Base-by-base conservation (phyloP, 1,140 invertebrate genomes). In the Eumeta japonica region DNA sequence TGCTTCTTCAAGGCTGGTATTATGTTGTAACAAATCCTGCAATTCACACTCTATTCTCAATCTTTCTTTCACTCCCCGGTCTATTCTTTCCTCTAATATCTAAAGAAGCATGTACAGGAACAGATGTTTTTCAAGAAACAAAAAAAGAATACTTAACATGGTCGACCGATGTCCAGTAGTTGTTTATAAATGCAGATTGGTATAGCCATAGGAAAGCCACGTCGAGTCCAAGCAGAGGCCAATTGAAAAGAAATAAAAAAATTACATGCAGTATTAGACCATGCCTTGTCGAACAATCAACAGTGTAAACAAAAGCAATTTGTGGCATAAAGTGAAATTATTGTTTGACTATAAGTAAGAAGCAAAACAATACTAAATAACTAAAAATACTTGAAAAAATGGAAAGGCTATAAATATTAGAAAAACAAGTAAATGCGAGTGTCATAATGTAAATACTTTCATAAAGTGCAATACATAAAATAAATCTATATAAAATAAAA, bases 1-100 rank as follows among this genome's bases (percentile, higher is more conserved):
- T 47, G 78, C 79, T 3, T 75, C 68, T 53, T 84, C 82, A 3
- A 83, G 58, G 30, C 83, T 79, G 46, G 83, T 78, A 56, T 85
- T 84, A 57, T 86, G 81, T 49, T 82, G 75, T 34, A 82, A 56
- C 35, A 84, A 60, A 48, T 84, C 83, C 62, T 85, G 81, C 27
- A 85, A 75, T 65, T 85, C 83, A 62, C 74, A 79, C 67, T 86
- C 83, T 3, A 83, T 61, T 18, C 68, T 77, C 44, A 79, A 65
- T 75, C 84, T 82, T 52, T 83, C 78, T n/a, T 76, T 79, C 31
- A 73, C 71, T 18, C 58, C 58, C 47, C 65, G 62, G 27, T 57
- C 55, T 39, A 76, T 48, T 53, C 57, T 63, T 58, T 46, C 59
- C 37, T 64, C 59, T 49, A 67, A 47, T 41, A 58, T 56, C 73